These are phyloP conservation scores for Hoplostethus mediterraneus DNA, from an alignment of 2,797 vertebrate species.

Conservation along the genomic window DNA sequence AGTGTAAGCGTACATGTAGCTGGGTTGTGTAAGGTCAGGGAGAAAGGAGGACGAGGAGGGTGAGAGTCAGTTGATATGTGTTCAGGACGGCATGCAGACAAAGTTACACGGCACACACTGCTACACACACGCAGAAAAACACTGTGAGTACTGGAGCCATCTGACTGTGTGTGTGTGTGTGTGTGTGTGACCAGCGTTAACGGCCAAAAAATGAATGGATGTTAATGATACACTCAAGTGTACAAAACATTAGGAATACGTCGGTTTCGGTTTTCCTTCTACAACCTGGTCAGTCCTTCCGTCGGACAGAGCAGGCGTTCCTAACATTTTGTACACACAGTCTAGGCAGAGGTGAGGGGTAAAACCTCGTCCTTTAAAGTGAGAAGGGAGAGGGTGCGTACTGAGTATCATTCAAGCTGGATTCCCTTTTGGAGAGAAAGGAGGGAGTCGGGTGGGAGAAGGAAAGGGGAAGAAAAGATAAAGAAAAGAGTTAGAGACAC, in stretches of 20 bases:
- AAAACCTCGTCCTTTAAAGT: constrained; percentile 71
- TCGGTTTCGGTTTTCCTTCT: neutral
- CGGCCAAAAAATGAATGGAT: constrained; percentile 47
- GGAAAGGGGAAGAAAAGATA: constrained; percentile 52
- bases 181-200: constrained; percentile 59
- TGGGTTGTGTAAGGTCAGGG: neutral
- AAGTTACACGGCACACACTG: constrained; percentile 52
- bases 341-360: constrained; percentile 29
- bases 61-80: constrained; percentile 36
- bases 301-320: constrained; percentile 24
- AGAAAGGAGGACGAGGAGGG: constrained; percentile 24
- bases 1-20: constrained; percentile 9
- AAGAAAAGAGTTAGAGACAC: constrained; percentile 71
- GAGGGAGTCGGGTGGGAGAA: constrained; percentile 49
- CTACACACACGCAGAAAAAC: constrained; percentile 54
- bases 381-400: constrained; percentile 76
- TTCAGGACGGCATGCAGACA: constrained; percentile 56
- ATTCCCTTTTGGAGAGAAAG: constrained; percentile 84
- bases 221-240: constrained; percentile 57
- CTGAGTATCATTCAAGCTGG: constrained; percentile 87
- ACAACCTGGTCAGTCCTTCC: neutral
- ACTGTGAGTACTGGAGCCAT: constrained; percentile 31
- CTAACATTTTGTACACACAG: constrained; percentile 59
- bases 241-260: constrained; percentile 69
- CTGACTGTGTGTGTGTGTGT: constrained; percentile 61